Evolutionary conservation across 2,113 vertebrate species (phyloP).

Genomic region (Cephalopterus ornatus): DNA sequence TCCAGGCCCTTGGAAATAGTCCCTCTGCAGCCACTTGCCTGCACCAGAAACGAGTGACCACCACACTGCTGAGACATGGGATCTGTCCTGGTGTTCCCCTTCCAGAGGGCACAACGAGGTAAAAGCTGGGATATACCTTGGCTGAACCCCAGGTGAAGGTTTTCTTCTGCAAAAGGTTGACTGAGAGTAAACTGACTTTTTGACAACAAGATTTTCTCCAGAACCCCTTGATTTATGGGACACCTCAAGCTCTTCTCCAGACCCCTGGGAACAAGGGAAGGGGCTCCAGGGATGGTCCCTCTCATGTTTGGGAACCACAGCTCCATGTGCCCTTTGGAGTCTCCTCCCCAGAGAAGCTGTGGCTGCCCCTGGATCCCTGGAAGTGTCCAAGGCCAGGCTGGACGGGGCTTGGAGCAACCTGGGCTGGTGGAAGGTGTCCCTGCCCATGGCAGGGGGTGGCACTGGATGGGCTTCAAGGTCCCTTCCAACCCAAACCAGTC

Average conservation of each 20-base stretch:
- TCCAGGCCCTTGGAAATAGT: background rate
- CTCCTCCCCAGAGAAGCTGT: background rate
- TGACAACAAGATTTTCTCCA: background rate
- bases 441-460: background rate
- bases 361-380: background rate
- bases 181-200: background rate
- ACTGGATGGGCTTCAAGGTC: background rate
- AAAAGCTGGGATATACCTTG: background rate
- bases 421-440: background rate
- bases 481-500: background rate
- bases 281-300: background rate
- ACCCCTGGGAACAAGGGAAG: background rate
- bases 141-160: background rate
- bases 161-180: background rate
- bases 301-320: fast-evolving
- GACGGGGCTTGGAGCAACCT: background rate
- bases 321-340: background rate
- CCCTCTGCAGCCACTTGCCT: background rate
- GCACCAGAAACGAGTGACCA: background rate
- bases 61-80: background rate
- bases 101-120: background rate
- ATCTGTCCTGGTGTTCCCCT: background rate
- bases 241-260: background rate
- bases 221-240: background rate
- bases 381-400: background rate